Evolutionary conservation across 2,888 invertebrate species (phyloP).

Genomic region (Plagiodera versicolora): DNA sequence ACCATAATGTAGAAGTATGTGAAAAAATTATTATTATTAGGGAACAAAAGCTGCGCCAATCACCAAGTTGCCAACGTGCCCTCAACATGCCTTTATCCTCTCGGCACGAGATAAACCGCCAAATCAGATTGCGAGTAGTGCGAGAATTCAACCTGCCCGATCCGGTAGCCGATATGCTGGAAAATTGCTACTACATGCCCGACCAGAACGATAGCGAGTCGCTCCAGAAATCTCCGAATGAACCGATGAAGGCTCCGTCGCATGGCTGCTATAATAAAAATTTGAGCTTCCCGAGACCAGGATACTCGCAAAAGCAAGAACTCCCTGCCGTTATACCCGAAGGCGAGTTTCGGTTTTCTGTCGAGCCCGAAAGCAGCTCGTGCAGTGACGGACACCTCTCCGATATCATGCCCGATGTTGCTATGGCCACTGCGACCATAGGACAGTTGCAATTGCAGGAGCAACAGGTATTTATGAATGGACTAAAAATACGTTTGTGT

Average conservation of each 20-base stretch:
- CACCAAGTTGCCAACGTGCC: constrained; percentile 79
- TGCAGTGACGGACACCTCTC: constrained; percentile 72
- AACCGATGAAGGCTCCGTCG: constrained; percentile 38
- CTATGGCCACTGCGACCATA: constrained; percentile 82
- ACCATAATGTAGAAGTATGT: too few species aligned
- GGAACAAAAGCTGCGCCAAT: constrained; percentile 78
- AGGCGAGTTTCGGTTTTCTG: constrained; percentile 57
- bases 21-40: constrained; percentile 52
- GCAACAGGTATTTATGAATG: constrained; percentile 49
- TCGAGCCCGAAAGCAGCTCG: constrained; percentile 59
- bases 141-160: constrained; percentile 94
- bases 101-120: constrained; percentile 73
- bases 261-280: constrained; percentile 61
- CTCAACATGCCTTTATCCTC: constrained; percentile 74
- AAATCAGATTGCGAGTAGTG: constrained; percentile 85
- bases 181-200: constrained; percentile 55
- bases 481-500: too few species aligned
- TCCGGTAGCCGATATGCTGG: constrained; percentile 77
- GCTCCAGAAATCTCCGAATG: constrained; percentile 55
- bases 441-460: constrained; percentile 68
- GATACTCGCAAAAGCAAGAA: constrained; percentile 60
- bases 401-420: constrained; percentile 90
- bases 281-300: constrained; percentile 64
- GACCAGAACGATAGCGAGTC: constrained; percentile 49
- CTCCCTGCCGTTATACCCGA: constrained; percentile 68